phyloP scores from a whole-genome alignment of 2,113 vertebrate species.

The Propithecus coquereli region DNA sequence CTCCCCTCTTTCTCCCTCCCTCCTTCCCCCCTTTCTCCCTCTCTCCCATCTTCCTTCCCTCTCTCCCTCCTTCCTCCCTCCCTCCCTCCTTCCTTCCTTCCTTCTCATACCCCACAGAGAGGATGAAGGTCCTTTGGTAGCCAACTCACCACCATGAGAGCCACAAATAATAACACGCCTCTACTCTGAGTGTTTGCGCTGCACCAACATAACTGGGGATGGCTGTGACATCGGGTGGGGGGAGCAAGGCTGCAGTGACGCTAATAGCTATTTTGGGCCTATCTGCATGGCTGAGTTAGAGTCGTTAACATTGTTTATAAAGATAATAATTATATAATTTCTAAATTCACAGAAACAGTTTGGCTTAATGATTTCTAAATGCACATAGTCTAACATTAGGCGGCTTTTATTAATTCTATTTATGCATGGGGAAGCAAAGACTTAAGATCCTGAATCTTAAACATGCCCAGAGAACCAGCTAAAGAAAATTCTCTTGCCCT shows the following conservation, averaged over 20 bases:
- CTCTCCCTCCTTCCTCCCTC: fast-evolving
- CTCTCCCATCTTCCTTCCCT: fast-evolving
- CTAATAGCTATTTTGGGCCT: neutral
- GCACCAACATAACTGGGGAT: neutral
- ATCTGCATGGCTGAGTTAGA: neutral
- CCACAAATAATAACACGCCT: neutral
- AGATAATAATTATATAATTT: slow-evolving; percentile 45
- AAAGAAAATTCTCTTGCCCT: neutral
- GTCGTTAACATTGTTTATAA: slow-evolving; percentile 32
- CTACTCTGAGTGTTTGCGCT: neutral
- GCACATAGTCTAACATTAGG: neutral
- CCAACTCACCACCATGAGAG: fast-evolving
- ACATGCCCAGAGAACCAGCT: neutral
- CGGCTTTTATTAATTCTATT: slow-evolving; percentile 46
- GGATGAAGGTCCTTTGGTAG: neutral
- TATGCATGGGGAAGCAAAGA: neutral
- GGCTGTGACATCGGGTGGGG: fast-evolving
- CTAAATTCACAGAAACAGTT: slow-evolving; percentile 29
- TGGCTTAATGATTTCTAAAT: slow-evolving; percentile 61
- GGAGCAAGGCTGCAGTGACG: fast-evolving
- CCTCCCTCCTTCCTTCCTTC: too few species aligned
- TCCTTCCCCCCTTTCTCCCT: too few species aligned
- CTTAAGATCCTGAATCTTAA: neutral
- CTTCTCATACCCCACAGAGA: neutral
- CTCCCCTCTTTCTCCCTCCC: too few species aligned